phyloP scores from a whole-genome alignment of 2,888 invertebrate species.

The Euclidia mi region DNA sequence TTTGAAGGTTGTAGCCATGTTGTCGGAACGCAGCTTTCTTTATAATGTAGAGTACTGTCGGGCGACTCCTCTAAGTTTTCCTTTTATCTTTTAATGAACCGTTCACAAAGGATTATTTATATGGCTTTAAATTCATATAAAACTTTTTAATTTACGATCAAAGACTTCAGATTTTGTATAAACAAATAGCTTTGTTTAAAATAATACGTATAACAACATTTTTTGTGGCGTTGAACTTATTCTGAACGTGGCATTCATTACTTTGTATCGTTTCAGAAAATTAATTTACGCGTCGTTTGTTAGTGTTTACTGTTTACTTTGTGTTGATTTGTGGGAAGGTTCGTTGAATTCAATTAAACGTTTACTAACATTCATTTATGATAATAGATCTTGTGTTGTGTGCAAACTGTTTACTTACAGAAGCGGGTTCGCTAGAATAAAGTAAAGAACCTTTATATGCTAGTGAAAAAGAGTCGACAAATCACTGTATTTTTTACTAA shows the following conservation, averaged over 20 bases:
- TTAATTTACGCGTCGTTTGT: slow-evolving; percentile 8
- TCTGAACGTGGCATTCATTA: slow-evolving; percentile 15
- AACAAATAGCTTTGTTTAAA: slow-evolving; percentile 14
- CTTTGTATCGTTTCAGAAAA: slow-evolving; percentile 25
- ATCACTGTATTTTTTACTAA: too few relatives aligned
- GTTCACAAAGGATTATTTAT: slow-evolving; percentile 44
- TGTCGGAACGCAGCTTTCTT: slow-evolving; percentile 49
- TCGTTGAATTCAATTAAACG: slow-evolving; percentile 1
- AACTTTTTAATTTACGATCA: slow-evolving; percentile 48
- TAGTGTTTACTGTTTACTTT: slow-evolving; percentile 12
- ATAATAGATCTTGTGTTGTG: background rate
- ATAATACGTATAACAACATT: slow-evolving; percentile 7
- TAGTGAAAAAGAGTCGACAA: too few relatives aligned
- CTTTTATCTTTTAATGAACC: slow-evolving; percentile 66
- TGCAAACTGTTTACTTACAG: background rate
- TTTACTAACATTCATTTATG: background rate
- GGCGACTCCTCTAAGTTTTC: slow-evolving; percentile 57
- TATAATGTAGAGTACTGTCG: slow-evolving; percentile 49
- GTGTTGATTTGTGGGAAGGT: slow-evolving; percentile 2
- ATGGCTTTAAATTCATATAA: slow-evolving; percentile 38
- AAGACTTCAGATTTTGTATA: slow-evolving; percentile 31
- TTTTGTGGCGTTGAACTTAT: slow-evolving; percentile 22
- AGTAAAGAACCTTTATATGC: too few relatives aligned
- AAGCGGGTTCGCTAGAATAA: too few relatives aligned
- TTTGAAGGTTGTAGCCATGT: slow-evolving; percentile 50